These are phyloP conservation scores for Ceuthmochares aereus DNA, from an alignment of 2,113 vertebrate species.

Conservation along the genomic window DNA sequence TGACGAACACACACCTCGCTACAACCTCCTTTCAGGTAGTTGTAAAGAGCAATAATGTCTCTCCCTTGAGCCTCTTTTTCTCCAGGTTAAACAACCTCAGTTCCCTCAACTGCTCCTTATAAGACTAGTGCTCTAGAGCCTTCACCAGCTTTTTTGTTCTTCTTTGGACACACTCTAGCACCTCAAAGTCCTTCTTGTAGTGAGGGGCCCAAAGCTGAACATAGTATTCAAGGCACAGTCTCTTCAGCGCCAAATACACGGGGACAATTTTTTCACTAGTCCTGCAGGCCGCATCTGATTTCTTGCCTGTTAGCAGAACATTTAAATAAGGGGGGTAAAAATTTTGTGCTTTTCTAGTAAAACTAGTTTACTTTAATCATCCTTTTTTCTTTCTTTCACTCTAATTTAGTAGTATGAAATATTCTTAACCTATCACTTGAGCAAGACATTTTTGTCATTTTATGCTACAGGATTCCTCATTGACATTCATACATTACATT, in stretches of 20 bases:
- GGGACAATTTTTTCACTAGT: not conserved
- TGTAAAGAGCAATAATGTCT: too few relatives aligned
- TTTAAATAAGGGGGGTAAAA: slow-evolving; percentile 5
- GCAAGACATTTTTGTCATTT: not conserved
- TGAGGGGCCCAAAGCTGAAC: too few relatives aligned
- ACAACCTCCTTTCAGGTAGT: too few relatives aligned
- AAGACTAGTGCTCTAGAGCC: too few relatives aligned
- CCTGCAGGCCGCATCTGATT: not conserved
- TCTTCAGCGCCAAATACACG: not conserved
- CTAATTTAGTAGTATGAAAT: not conserved
- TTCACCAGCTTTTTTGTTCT: too few relatives aligned
- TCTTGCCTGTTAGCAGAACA: not conserved
- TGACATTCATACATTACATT: not conserved
- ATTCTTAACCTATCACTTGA: not conserved
- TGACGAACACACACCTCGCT: too few relatives aligned
- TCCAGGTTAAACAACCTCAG: too few relatives aligned
- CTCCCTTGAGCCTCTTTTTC: too few relatives aligned
- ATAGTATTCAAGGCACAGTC: not conserved
- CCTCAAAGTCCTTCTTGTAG: too few relatives aligned
- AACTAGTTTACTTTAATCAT: not conserved
- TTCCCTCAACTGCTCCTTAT: too few relatives aligned
- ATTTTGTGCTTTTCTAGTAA: not conserved
- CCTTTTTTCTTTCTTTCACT: not conserved
- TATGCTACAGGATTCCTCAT: not conserved
- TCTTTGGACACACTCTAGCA: too few relatives aligned